Evolutionary conservation across 1,140 invertebrate species (phyloP), one percentile per base, ranked within the genome.

Genomic region (Spodoptera litura): DNA sequence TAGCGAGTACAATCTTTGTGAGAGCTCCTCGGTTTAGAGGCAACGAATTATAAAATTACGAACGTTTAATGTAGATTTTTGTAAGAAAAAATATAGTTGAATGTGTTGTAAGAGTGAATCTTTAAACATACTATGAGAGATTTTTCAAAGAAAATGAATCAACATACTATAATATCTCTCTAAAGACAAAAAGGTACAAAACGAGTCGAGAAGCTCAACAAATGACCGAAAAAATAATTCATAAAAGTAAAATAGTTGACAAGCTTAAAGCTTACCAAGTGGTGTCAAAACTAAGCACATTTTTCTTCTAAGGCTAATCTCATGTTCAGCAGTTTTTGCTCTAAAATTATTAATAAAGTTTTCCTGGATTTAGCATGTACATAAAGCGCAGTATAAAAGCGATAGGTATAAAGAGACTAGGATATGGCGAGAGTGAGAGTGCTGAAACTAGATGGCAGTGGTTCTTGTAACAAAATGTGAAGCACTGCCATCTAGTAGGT

Each of bases 271-370:
- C 53, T 75, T 75, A 12, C n/a, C 44, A 20, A 35, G 77, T 87
- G 82, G 68, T 89, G 90, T 89, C 79, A 81, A 89, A 92, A 89
- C 85, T 91, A 87, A 87, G 84, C 86, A 86, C 85, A 78, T 58
- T 56, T 79, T 79, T 78, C 78, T 84, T 85, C 81, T 85, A 80
- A 87, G 81, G 79, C 82, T 81, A 84, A 79, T 83, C 83, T 87
- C 85, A 86, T 81, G 78, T 84, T 84, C 83, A 81, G 79, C 84
- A 82, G 81, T 82, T 59, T 85, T 88, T 86, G 87, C 82, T 86
- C 84, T 79, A 78, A 83, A 83, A 87, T 56, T 71, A 80, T 70
- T 78, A 78, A 71, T 59, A 72, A 80, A 81, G 73, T 82, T 86
- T 85, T 82, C 81, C 70, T 83, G 81, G 72, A 70, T 52, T 71